Conservation (phyloP, 2,797 vertebrate species). For the Myripristis murdjan region DNA sequence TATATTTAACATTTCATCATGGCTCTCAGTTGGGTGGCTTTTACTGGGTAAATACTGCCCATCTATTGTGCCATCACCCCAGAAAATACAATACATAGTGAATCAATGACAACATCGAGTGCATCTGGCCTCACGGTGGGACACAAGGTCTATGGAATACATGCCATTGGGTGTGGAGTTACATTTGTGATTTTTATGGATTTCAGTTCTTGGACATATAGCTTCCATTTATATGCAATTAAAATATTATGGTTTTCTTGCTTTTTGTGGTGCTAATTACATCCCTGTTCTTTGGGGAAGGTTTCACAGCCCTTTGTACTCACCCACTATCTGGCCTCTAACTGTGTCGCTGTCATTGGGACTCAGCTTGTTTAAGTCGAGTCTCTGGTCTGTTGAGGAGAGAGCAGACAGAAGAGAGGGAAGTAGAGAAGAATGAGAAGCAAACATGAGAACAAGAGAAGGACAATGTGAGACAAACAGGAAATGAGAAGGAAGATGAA, state of each 20-base stretch:
- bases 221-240: not conserved
- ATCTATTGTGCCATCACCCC: not conserved
- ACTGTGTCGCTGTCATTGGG: constrained; percentile 98
- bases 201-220: not conserved
- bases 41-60: not conserved
- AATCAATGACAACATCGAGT: not conserved
- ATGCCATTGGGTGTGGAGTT: not conserved
- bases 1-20: not conserved
- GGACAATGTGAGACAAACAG: constrained; percentile 43
- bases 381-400: constrained; percentile 92
- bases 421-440: constrained; percentile 8
- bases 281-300: too few relatives aligned
- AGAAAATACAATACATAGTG: not conserved
- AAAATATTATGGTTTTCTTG: not conserved
- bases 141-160: too few relatives aligned
- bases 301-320: constrained; percentile 69
- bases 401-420: constrained; percentile 16
- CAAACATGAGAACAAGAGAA: constrained; percentile 13
- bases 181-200: not conserved
- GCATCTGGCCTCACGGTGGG: constrained; percentile 5
- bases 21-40: not conserved
- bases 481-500: constrained; percentile 49
- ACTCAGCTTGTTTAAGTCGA: constrained; percentile 99
- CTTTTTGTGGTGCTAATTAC: too few relatives aligned
- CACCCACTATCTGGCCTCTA: constrained; percentile 98